Conservation (phyloP, 2,888 invertebrate species). For the Orgyia antiqua region DNA sequence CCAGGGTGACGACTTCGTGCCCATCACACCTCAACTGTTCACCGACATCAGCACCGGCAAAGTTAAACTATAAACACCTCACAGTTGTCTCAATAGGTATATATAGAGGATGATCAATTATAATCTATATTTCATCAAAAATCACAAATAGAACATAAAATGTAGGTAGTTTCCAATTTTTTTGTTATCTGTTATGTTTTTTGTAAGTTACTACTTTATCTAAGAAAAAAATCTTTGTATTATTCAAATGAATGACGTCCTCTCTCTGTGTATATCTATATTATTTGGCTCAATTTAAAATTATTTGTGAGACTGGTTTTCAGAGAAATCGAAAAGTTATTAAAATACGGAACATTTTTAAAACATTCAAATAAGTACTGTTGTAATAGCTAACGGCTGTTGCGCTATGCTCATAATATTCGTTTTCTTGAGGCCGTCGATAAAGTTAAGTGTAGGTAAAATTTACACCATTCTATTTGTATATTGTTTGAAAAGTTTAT, state of each 20-base stretch:
- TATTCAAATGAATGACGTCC: slow-evolving; percentile 1
- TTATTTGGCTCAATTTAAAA: slow-evolving; percentile 14
- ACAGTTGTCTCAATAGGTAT: slow-evolving; percentile 1
- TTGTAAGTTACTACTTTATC: background rate
- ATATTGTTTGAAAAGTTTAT: background rate
- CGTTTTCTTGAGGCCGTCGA: too few species aligned
- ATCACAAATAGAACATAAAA: background rate
- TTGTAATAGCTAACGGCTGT: too few species aligned
- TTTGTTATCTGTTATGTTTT: background rate
- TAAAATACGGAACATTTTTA: too few species aligned
- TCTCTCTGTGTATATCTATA: slow-evolving; percentile 14
- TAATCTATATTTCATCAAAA: too few species aligned
- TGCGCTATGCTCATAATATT: too few species aligned
- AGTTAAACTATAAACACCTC: slow-evolving; percentile 53
- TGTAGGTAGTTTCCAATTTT: background rate
- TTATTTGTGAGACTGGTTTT: slow-evolving; percentile 9
- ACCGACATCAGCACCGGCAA: slow-evolving; percentile 74
- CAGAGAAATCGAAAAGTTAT: too few species aligned
- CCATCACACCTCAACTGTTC: slow-evolving; percentile 79
- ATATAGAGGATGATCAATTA: background rate
- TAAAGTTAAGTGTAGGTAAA: too few species aligned
- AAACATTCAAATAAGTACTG: too few species aligned
- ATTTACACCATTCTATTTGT: too few species aligned
- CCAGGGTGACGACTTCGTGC: slow-evolving; percentile 70
- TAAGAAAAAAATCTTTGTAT: background rate